Base-by-base conservation (phyloP, 2,113 vertebrate genomes). In the Rallus limicola region DNA sequence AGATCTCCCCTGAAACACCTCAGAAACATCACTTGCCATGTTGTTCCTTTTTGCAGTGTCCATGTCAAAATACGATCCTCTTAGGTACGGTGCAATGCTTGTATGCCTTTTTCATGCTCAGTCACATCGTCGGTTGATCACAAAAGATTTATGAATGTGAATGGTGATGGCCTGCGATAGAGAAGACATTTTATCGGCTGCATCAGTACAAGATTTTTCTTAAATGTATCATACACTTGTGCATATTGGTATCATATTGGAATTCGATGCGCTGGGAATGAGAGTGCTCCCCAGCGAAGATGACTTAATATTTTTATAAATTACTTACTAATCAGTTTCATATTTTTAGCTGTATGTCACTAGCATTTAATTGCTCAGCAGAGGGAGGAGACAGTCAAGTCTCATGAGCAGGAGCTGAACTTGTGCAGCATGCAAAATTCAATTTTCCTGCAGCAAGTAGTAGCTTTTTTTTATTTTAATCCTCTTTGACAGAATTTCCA, bases 271-370 rank as follows among this genome's bases (percentile, higher is more conserved):
- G 86, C 21, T 76, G 77, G 83, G 87, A 86, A 84, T 50, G 58
- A 72, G 56, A 65, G 46, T 69, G 64, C 58, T 94, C 93, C 92
- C 92, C 28, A 62, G 70, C 92, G 96, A 97, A 91, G 44, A 3
- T 82, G 31, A 69, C 74, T 94, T 94, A 55, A 85, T 87, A 76
- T 92, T 88, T 88, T 87, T 9, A 68, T 72, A 94, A 93, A 89
- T 95, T 76, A 93, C 76, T 68, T 88, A 92, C 77, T 96, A 95
- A 93, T 95, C 70, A 69, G 65, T 83, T 95, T 86, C 91, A 24
- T 94, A 95, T 96, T 95, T 97, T 97, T 97, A 96, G 95, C 72
- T 90, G 33, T 46, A 36, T 94, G 76, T 81, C 38, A 10, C 58
- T 65, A 58, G 44, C 71, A 38, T 81, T 91, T 93, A 82, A 96